Conservation (phyloP, 2,888 invertebrate genomes). For the Elgonia sp. region DNA sequence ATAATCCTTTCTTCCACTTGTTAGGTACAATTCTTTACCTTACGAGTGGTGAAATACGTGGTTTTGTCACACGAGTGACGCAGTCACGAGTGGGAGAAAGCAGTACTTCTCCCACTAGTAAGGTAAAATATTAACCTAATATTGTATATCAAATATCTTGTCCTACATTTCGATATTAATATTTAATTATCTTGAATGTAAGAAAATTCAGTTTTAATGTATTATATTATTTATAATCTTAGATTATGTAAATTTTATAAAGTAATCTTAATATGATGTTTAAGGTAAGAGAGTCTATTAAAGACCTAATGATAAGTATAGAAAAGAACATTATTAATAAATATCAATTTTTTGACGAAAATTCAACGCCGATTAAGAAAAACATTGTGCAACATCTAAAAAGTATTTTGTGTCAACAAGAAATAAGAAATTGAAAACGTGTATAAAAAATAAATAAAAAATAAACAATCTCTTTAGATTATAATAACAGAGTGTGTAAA, state of each 20-base stretch:
- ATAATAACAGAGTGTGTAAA: constrained; percentile 5
- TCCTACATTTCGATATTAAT: not conserved
- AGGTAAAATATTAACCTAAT: no score
- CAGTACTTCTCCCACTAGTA: no score
- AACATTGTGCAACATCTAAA: constrained; percentile 43
- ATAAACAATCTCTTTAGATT: not conserved
- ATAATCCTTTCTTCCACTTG: no score
- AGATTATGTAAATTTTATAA: not conserved
- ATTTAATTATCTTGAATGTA: not conserved
- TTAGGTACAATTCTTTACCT: no score
- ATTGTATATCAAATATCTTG: not conserved
- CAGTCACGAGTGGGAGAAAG: no score
- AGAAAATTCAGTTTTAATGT: not conserved
- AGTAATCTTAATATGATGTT: not conserved
- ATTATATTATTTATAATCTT: no score
- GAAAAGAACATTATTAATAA: not conserved
- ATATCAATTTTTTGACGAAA: not conserved
- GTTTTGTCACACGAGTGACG: no score
- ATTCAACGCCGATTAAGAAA: not conserved
- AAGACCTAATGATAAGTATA: not conserved
- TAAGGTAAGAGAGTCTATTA: not conserved
- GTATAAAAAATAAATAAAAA: not conserved
- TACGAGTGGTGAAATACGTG: no score
- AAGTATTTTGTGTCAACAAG: constrained; percentile 18
- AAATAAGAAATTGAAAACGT: constrained; percentile 15